Conservation (phyloP, 2,113 vertebrate species). For the Trematocara zebra region DNA sequence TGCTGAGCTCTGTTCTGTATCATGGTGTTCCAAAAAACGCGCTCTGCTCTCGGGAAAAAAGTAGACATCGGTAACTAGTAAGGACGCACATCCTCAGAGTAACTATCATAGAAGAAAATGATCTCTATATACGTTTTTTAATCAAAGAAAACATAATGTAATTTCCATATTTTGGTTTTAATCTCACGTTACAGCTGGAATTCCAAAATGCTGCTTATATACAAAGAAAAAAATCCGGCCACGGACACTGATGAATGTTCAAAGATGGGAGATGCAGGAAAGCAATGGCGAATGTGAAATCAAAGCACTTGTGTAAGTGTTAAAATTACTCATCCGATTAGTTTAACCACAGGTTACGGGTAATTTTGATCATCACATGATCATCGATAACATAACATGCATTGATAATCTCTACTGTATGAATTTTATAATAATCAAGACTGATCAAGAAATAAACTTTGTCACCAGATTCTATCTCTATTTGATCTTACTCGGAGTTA, state of each 20-base stretch:
- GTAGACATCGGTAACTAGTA: background rate
- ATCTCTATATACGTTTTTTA: background rate
- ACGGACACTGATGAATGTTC: fast-evolving
- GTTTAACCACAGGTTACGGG: background rate
- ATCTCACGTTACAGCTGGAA: background rate
- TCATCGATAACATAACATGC: background rate
- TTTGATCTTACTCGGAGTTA: background rate
- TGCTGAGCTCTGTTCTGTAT: background rate
- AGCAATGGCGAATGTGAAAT: constrained; percentile 45
- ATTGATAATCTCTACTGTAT: background rate
- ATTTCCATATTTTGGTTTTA: background rate
- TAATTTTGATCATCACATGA: background rate
- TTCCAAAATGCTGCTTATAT: constrained; percentile 55
- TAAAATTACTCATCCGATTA: background rate
- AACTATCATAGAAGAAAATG: background rate
- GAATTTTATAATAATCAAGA: background rate
- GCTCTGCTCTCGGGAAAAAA: background rate
- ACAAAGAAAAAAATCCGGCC: fast-evolving
- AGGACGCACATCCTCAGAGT: background rate
- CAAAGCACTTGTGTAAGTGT: constrained; percentile 54
- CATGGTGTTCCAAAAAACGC: background rate
- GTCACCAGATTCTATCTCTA: background rate
- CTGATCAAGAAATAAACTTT: background rate
- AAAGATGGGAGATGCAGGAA: background rate
- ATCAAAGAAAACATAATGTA: background rate